These are phyloP conservation scores for Pituophis catenifer DNA, from an alignment of 2,113 vertebrate genomes.

Conservation along the genomic window DNA sequence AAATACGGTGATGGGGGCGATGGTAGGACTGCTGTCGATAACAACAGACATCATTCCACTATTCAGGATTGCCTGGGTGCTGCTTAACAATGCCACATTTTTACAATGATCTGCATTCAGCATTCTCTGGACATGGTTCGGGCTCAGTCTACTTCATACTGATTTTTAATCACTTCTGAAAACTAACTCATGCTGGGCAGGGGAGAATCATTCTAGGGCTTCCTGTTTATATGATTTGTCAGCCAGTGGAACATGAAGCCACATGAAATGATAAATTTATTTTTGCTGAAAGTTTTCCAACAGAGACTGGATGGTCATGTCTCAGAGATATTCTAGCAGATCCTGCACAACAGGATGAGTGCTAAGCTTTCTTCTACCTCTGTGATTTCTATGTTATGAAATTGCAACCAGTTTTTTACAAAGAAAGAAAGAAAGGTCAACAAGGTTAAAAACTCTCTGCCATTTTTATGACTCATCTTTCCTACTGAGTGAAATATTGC, in stretches of 20 bases:
- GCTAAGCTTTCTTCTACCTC: neutral
- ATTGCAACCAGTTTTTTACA: neutral
- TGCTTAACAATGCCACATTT: neutral
- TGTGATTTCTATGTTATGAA: neutral
- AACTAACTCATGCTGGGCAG: neutral
- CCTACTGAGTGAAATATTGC: neutral
- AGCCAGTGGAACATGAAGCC: neutral
- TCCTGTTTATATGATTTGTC: neutral
- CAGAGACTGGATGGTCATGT: neutral
- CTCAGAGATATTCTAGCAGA: neutral
- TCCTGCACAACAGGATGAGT: neutral
- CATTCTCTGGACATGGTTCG: neutral
- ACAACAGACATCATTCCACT: neutral
- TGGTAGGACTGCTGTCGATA: neutral
- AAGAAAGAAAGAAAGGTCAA: neutral
- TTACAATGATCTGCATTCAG: neutral
- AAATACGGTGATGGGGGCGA: neutral
- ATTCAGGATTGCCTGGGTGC: neutral
- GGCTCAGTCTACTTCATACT: neutral
- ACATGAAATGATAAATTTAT: neutral
- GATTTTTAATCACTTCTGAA: neutral
- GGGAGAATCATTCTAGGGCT: neutral
- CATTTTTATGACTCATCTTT: neutral
- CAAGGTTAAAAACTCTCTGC: neutral
- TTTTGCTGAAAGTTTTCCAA: neutral